Conservation (phyloP, 2,113 vertebrate species). For the Calyptommatus sinebrachiatus region DNA sequence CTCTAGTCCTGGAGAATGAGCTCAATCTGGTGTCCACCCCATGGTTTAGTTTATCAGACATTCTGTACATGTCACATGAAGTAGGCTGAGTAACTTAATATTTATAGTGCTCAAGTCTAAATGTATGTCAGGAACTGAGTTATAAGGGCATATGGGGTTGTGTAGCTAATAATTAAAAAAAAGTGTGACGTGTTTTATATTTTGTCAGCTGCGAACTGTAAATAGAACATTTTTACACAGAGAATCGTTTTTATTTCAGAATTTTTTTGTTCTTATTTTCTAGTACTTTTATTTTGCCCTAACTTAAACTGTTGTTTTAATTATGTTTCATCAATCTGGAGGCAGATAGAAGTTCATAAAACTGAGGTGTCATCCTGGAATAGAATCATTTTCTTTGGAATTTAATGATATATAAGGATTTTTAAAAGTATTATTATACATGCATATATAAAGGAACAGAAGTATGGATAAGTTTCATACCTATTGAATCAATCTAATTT, state of each 20-base stretch:
- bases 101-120: too few species aligned
- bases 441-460: too few species aligned
- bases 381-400: neutral
- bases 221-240: neutral
- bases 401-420: neutral
- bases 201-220: neutral
- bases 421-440: too few species aligned
- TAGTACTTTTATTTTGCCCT: neutral
- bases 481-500: too few species aligned
- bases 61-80: neutral
- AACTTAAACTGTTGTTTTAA: neutral
- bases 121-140: neutral
- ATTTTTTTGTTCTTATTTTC: neutral
- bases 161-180: neutral
- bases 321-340: neutral
- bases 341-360: too few species aligned
- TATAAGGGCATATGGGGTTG: neutral
- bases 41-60: too few species aligned
- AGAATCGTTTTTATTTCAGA: neutral
- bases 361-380: neutral
- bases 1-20: too few species aligned
- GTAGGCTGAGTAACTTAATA: too few species aligned
- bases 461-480: too few species aligned
- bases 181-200: neutral
- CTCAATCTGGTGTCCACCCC: too few species aligned